These are phyloP conservation scores for Porites lobata DNA, from an alignment of 92 coral and sea anemone species.

Conservation along the genomic window DNA sequence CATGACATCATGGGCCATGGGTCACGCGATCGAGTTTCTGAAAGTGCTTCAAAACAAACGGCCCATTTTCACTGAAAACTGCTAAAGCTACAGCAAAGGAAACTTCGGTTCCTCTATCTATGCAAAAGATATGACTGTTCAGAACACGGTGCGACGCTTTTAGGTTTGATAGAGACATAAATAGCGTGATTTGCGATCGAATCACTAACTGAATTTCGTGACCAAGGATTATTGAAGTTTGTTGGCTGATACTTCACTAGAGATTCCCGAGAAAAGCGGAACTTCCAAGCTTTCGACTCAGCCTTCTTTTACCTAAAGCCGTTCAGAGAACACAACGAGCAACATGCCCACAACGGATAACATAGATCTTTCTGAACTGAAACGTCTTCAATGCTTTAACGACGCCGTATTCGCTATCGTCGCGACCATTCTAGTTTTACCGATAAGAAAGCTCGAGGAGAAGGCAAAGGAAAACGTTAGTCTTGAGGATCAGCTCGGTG, in stretches of 20 bases:
- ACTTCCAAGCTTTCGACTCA: neutral
- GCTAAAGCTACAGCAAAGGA: too few species aligned
- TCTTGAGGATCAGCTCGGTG: slow-evolving; percentile 78
- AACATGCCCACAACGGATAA: slow-evolving; percentile 64
- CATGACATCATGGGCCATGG: too few species aligned
- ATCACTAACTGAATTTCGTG: too few species aligned
- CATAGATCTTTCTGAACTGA: slow-evolving; percentile 82
- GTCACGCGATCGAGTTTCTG: too few species aligned
- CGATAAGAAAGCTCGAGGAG: slow-evolving; percentile 84
- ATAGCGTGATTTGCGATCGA: too few species aligned
- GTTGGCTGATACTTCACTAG: neutral
- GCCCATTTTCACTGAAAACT: too few species aligned
- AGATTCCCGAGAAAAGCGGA: neutral
- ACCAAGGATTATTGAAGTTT: neutral
- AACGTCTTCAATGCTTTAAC: slow-evolving; percentile 94
- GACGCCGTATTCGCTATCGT: slow-evolving; percentile 97
- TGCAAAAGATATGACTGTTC: too few species aligned
- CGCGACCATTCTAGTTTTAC: slow-evolving; percentile 94
- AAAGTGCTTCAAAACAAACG: too few species aligned
- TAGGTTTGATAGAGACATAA: too few species aligned
- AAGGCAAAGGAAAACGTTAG: slow-evolving; percentile 30
- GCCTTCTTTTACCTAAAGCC: neutral
- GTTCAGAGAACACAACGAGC: neutral
- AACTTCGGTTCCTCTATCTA: too few species aligned
- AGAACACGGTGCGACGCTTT: too few species aligned